Evolutionary conservation across 1,140 invertebrate species (phyloP).

Genomic region (Aphelenchoides besseyi): DNA sequence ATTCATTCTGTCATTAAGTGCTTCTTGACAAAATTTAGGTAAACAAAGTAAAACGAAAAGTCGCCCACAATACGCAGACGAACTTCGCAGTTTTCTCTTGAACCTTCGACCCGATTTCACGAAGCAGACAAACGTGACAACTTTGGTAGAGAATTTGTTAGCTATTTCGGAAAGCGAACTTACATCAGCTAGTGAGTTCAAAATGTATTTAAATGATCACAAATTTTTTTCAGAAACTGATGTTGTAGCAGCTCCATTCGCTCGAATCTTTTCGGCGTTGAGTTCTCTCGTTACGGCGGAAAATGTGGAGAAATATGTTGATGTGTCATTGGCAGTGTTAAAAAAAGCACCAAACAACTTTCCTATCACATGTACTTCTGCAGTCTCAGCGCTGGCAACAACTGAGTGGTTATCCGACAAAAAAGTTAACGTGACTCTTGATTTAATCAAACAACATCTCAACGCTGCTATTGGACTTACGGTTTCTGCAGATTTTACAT

Average conservation of each 20-base stretch:
- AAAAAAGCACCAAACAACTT: background rate
- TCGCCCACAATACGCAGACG: background rate
- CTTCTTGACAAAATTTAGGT: background rate
- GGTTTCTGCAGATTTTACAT: conserved; percentile 4
- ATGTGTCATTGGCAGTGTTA: background rate
- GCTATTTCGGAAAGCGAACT: background rate
- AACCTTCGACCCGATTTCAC: background rate
- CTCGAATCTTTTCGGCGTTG: background rate
- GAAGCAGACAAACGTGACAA: background rate
- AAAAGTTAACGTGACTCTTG: background rate
- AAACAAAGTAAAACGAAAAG: conserved; percentile 19
- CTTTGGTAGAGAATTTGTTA: background rate
- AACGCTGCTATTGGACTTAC: background rate
- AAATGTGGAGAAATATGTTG: background rate
- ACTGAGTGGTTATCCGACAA: background rate
- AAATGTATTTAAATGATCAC: background rate
- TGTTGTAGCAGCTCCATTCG: background rate
- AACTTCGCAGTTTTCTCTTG: background rate
- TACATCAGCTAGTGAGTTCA: background rate
- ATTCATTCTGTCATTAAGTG: conserved; percentile 3
- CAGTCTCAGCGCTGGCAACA: background rate
- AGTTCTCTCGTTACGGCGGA: background rate
- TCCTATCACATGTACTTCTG: background rate
- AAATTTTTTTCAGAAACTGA: conserved; percentile 9
- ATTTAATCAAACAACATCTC: background rate